A percentile compares a stretch with the other conserved stretches of the same genome.
phyloP scores from a whole-genome alignment of 2,888 invertebrate species.

The Dolomedes plantarius region DNA sequence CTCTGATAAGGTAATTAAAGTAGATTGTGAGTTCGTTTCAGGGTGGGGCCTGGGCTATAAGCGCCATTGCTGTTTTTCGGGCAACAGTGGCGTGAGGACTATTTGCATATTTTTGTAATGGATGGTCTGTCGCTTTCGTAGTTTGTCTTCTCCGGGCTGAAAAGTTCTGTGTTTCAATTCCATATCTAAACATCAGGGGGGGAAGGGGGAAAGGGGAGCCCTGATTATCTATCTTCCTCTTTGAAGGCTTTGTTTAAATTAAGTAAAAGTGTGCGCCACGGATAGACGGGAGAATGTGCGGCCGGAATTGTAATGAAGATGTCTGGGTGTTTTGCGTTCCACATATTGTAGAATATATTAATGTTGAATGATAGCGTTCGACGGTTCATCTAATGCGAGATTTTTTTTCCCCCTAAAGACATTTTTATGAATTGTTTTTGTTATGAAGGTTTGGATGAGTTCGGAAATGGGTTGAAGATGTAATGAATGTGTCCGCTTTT shows the following conservation, averaged over 20 bases:
- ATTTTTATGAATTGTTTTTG: neutral
- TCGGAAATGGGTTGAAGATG: neutral
- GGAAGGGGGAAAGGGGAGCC: neutral
- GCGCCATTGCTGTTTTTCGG: neutral
- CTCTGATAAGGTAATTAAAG: slow-evolving; percentile 60
- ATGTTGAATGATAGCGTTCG: neutral
- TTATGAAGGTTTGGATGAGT: neutral
- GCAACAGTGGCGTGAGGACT: slow-evolving; percentile 19
- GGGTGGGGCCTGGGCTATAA: slow-evolving; percentile 29
- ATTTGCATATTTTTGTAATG: slow-evolving; percentile 16
- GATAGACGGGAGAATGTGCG: neutral
- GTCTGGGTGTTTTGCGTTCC: neutral
- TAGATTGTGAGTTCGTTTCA: slow-evolving; percentile 31
- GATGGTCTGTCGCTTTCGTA: slow-evolving; percentile 3
- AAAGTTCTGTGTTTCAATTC: neutral
- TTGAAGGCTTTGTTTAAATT: neutral
- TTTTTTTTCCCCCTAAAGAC: neutral
- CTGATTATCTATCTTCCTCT: slow-evolving; percentile 5
- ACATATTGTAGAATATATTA: neutral
- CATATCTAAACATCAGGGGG: neutral
- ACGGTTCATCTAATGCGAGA: neutral
- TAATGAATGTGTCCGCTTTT: neutral
- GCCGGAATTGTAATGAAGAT: neutral
- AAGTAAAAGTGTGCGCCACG: neutral
- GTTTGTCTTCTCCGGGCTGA: neutral